These are phyloP conservation scores for Barnardius zonarius DNA, from an alignment of 2,113 vertebrate species.

Conservation along the genomic window DNA sequence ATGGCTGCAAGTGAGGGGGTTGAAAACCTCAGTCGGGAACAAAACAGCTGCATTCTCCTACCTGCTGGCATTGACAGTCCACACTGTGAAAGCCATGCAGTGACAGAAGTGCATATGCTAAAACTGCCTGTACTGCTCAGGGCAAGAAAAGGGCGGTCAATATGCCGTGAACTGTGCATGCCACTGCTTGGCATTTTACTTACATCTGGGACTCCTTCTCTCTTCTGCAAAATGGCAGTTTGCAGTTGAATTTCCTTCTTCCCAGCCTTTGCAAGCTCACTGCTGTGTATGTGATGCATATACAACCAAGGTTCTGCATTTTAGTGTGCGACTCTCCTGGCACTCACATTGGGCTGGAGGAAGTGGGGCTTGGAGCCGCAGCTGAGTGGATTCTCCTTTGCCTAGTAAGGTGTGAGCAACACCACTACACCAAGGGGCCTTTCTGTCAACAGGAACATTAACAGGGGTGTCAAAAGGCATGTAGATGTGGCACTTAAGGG, in stretches of 20 bases:
- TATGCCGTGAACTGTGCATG: accelerated
- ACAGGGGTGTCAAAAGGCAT: not conserved
- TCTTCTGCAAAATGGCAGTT: not conserved
- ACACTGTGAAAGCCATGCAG: accelerated
- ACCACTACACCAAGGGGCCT: accelerated
- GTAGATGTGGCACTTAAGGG: not conserved
- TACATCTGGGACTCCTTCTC: not conserved
- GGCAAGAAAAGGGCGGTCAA: not conserved
- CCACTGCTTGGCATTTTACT: not conserved
- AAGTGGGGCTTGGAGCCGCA: not conserved
- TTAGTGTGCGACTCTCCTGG: accelerated
- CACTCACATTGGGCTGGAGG: accelerated
- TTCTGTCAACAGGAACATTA: not conserved
- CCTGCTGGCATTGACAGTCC: not conserved
- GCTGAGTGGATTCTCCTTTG: not conserved
- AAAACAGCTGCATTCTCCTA: not conserved
- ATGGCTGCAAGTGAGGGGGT: not conserved
- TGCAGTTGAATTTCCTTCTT: not conserved
- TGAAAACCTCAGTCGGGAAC: not conserved
- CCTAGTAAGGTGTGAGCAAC: not conserved
- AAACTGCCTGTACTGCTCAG: not conserved
- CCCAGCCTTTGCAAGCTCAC: not conserved
- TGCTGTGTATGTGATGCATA: accelerated
- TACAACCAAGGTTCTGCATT: not conserved
- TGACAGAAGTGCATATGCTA: not conserved